Evolutionary conservation across 1,140 invertebrate genomes (phyloP).

Genomic region (Drosophila baimaii): DNA sequence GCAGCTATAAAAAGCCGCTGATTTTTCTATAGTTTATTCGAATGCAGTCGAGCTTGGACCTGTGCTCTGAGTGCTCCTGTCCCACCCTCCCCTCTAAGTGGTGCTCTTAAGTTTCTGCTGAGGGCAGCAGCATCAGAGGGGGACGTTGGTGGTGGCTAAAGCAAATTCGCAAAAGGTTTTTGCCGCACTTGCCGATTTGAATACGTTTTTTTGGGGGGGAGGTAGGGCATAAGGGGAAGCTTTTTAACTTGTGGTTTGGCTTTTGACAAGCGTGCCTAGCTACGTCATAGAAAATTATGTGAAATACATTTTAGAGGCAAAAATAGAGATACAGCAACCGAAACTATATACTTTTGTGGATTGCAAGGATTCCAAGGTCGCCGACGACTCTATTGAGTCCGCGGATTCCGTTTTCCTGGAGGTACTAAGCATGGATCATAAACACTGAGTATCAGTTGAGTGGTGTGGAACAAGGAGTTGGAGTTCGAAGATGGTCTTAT

Average conservation of each 20-base stretch:
- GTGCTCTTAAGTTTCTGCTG: slow-evolving; percentile 78
- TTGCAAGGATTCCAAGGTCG: slow-evolving; percentile 20
- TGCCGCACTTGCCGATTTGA: slow-evolving; percentile 65
- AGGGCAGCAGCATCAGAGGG: slow-evolving; percentile 64
- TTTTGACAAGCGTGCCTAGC: slow-evolving; percentile 64
- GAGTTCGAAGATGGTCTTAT: neutral
- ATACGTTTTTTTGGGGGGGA: slow-evolving; percentile 41
- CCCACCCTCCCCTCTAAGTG: slow-evolving; percentile 56
- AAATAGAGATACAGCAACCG: slow-evolving; percentile 13
- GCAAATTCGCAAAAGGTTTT: slow-evolving; percentile 64
- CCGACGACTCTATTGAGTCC: neutral
- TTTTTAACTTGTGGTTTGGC: slow-evolving; percentile 47
- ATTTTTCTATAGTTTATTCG: slow-evolving; percentile 82
- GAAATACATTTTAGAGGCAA: slow-evolving; percentile 43
- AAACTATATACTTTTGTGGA: slow-evolving; percentile 2
- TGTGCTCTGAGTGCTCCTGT: slow-evolving; percentile 69
- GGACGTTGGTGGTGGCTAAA: slow-evolving; percentile 4
- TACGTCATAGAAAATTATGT: slow-evolving; percentile 66
- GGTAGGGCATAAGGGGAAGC: slow-evolving; percentile 1
- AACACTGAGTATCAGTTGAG: slow-evolving; percentile 11
- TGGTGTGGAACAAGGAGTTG: neutral
- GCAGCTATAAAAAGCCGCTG: slow-evolving; percentile 76
- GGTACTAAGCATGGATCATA: neutral
- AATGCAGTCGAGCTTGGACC: slow-evolving; percentile 73
- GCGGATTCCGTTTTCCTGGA: neutral